phyloP scores from a whole-genome alignment of 2,113 vertebrate species.

The Symphodus melops region DNA sequence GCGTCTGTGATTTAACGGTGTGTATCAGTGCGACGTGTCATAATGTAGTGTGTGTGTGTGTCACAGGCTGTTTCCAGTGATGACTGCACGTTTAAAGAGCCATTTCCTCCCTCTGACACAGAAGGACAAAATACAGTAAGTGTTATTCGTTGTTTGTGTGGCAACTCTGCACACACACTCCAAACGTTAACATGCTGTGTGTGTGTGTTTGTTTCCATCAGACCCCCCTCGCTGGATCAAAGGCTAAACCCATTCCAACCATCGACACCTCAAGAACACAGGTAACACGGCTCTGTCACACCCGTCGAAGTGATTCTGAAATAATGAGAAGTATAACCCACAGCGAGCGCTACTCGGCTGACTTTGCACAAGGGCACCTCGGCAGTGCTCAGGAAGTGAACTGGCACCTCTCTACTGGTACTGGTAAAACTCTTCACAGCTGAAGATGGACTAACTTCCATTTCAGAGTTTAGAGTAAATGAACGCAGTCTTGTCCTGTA shows the following conservation, averaged over 20 bases:
- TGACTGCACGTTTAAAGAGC: conserved; percentile 84
- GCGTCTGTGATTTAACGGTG: no score
- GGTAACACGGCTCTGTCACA: conserved; percentile 77
- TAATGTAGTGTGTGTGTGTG: background rate
- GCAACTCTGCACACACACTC: background rate
- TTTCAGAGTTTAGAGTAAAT: no score
- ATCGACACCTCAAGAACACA: conserved; percentile 90
- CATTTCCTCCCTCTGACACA: conserved; percentile 75
- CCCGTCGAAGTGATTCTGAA: no score
- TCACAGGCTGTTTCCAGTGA: conserved; percentile 66
- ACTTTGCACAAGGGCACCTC: no score
- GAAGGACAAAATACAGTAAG: conserved; percentile 73
- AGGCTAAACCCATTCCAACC: conserved; percentile 89
- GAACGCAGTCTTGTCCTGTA: no score
- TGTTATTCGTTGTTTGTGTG: background rate
- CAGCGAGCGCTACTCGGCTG: no score
- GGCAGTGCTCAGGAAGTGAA: no score
- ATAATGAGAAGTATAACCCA: no score
- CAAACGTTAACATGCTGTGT: background rate
- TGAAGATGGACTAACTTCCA: no score
- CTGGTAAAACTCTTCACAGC: no score
- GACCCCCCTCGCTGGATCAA: conserved; percentile 78
- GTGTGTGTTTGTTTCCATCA: conserved; percentile 55
- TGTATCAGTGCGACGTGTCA: no score
- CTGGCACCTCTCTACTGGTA: no score